Percentiles rank a stretch among this genome's conserved stretches.
These are phyloP conservation scores for Prorops nasuta DNA, from an alignment of 1,140 invertebrate species.

Conservation along the genomic window DNA sequence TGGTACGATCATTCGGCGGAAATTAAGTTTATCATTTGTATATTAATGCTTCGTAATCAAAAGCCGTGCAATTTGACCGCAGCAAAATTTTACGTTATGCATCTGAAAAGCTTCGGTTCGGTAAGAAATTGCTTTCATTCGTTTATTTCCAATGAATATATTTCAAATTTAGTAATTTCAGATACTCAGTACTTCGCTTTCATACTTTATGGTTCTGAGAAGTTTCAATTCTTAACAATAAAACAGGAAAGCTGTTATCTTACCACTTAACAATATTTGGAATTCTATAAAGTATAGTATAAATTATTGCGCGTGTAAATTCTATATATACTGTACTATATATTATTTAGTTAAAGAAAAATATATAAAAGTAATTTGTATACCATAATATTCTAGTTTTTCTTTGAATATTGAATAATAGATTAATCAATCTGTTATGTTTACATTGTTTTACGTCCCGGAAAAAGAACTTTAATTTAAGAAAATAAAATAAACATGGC, in stretches of 20 bases:
- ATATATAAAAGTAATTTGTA: no score
- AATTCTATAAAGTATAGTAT: constrained; percentile 2
- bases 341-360: no score
- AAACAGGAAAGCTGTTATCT: not conserved
- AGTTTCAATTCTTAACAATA: constrained; percentile 16
- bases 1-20: constrained; percentile 24
- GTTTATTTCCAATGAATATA: constrained; percentile 2
- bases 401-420: no score
- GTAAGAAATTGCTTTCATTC: constrained; percentile 19
- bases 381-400: no score
- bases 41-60: constrained; percentile 32
- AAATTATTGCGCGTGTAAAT: constrained; percentile 1
- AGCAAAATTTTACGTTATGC: constrained; percentile 34
- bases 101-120: constrained; percentile 30
- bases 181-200: constrained; percentile 33
- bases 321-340: no score
- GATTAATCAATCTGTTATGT: no score
- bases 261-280: not conserved
- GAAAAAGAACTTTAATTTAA: no score
- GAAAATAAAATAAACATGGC: no score
- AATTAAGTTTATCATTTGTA: constrained; percentile 23
- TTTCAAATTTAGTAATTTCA: constrained; percentile 18
- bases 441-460: no score
- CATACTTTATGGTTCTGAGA: constrained; percentile 35
- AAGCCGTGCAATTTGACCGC: constrained; percentile 30